Percentiles rank a stretch among this genome's conserved stretches.
These are phyloP conservation scores for Xiphophorus birchmanni DNA, from an alignment of 2,797 vertebrate species.

Conservation along the genomic window DNA sequence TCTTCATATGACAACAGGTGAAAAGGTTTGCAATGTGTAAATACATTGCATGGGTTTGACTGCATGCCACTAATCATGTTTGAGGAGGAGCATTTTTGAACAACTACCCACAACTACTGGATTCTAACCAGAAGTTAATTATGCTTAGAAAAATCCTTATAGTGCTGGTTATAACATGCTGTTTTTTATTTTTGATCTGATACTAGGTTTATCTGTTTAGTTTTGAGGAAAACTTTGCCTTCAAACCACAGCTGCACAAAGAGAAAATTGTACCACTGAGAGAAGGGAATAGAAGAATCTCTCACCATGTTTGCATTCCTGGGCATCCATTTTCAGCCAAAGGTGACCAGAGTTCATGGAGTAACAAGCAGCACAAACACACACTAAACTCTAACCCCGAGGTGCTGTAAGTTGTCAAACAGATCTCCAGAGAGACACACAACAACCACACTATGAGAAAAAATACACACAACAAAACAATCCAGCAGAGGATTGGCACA, in stretches of 20 bases:
- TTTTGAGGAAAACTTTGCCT: neutral
- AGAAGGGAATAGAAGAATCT: constrained; percentile 15
- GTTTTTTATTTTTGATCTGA: neutral
- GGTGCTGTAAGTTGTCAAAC: constrained; percentile 35
- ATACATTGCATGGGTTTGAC: neutral
- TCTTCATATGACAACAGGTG: neutral
- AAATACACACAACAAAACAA: constrained; percentile 26
- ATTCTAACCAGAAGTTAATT: neutral
- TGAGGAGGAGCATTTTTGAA: neutral
- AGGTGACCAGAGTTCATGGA: constrained; percentile 49
- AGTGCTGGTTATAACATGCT: neutral
- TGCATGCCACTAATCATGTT: neutral
- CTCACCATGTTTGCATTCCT: constrained; percentile 61
- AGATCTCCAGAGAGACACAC: constrained; percentile 23
- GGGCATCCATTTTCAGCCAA: constrained; percentile 53
- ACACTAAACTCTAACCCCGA: constrained; percentile 22
- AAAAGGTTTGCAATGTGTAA: neutral
- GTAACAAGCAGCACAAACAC: constrained; percentile 26
- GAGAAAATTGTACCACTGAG: neutral
- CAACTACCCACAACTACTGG: neutral
- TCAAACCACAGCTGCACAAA: neutral
- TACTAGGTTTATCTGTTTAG: neutral
- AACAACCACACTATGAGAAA: constrained; percentile 17
- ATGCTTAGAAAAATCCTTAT: neutral
- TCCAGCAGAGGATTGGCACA: constrained; percentile 29